Evolutionary conservation across 2,888 invertebrate species (phyloP).

Genomic region (Diplolepis rosae): DNA sequence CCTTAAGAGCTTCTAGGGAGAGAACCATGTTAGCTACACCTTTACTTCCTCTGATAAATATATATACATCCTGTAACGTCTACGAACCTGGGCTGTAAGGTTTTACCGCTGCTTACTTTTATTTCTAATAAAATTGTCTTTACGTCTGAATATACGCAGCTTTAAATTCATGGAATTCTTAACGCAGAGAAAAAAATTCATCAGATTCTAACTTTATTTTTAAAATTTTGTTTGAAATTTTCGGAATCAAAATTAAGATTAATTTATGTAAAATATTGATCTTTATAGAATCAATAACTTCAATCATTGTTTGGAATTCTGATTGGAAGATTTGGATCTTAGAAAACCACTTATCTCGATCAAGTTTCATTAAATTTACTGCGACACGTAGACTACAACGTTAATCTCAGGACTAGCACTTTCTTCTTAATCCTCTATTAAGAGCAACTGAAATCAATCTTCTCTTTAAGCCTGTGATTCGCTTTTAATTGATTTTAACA

Average conservation of each 20-base stretch:
- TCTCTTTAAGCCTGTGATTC: slow-evolving; percentile 34
- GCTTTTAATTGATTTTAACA: slow-evolving; percentile 36
- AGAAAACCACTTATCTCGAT: neutral
- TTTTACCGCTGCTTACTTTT: neutral
- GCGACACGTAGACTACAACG: slow-evolving; percentile 20
- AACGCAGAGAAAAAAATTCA: neutral
- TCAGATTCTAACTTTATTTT: neutral
- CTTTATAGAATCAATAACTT: neutral
- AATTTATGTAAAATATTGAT: neutral
- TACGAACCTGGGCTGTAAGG: neutral
- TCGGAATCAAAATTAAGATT: neutral
- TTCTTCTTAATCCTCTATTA: slow-evolving; percentile 42
- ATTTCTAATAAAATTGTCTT: neutral
- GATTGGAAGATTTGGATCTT: neutral
- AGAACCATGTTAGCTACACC: slow-evolving; percentile 3
- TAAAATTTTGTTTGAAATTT: neutral
- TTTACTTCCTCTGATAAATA: neutral
- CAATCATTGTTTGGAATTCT: slow-evolving; percentile 1
- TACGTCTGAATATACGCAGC: neutral
- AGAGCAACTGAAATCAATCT: slow-evolving; percentile 37
- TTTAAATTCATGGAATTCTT: neutral
- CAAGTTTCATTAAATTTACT: slow-evolving; percentile 34
- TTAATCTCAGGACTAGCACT: slow-evolving; percentile 39
- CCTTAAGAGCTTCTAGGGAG: neutral
- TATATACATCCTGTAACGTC: neutral